These are phyloP conservation scores for Aleiodes sp. DNA, from an alignment of 1,140 invertebrate genomes.

Conservation along the genomic window DNA sequence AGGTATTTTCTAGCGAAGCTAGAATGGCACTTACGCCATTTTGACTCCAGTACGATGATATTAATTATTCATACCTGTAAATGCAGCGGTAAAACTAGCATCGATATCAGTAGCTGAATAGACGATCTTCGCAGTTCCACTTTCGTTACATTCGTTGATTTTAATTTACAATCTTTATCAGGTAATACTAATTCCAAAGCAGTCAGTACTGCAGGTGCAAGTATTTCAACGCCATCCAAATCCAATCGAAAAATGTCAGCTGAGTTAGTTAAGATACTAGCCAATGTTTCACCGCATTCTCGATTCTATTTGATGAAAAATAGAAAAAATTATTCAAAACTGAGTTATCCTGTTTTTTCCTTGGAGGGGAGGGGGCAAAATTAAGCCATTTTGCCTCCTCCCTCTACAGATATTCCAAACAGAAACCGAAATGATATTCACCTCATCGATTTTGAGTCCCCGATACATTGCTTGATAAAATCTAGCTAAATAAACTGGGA, in stretches of 20 bases:
- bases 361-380: no score
- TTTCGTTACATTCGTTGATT: slow-evolving; percentile 72
- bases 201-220: slow-evolving; percentile 88
- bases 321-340: no score
- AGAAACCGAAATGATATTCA: slow-evolving; percentile 39
- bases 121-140: slow-evolving; percentile 88
- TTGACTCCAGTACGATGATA: no score
- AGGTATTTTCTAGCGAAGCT: no score
- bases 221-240: slow-evolving; percentile 89
- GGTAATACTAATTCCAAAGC: slow-evolving; percentile 90
- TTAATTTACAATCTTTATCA: slow-evolving; percentile 78
- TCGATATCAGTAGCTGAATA: slow-evolving; percentile 88
- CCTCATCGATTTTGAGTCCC: slow-evolving; percentile 78
- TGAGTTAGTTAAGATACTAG: slow-evolving; percentile 84
- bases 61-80: slow-evolving; percentile 72
- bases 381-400: no score
- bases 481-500: slow-evolving; percentile 92
- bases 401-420: no score
- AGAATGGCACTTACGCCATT: no score
- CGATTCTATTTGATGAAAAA: slow-evolving; percentile 53
- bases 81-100: slow-evolving; percentile 90
- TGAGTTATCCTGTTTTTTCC: no score
- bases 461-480: slow-evolving; percentile 93
- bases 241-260: slow-evolving; percentile 86
- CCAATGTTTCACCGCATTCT: slow-evolving; percentile 78